These are phyloP conservation scores for Agapostemon virescens DNA, from an alignment of 2,888 invertebrate species.

Conservation along the genomic window DNA sequence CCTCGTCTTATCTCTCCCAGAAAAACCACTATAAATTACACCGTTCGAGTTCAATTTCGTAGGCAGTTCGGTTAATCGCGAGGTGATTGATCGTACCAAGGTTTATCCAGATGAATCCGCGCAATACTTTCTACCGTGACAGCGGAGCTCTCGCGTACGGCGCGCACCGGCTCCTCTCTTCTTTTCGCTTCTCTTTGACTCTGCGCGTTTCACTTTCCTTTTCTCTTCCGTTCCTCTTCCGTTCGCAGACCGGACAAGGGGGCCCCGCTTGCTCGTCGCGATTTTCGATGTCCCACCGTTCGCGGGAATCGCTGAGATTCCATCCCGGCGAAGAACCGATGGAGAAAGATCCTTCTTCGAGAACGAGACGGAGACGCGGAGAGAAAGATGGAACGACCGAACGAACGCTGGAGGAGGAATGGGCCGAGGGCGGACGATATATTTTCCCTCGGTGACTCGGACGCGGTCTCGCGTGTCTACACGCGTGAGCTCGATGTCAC, in stretches of 20 bases:
- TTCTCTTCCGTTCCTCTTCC: not conserved
- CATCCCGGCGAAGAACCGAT: conserved; percentile 30
- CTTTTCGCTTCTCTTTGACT: not conserved
- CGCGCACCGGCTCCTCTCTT: conserved; percentile 28
- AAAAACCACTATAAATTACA: conserved; percentile 61
- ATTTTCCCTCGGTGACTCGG: conserved; percentile 47
- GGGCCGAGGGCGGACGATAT: conserved; percentile 58
- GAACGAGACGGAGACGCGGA: not conserved
- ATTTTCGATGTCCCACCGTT: conserved; percentile 43
- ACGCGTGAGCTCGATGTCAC: conserved; percentile 70
- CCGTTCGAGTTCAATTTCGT: conserved; percentile 61
- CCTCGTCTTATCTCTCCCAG: conserved; percentile 51
- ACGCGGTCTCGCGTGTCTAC: conserved; percentile 71
- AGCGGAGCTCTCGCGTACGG: conserved; percentile 56
- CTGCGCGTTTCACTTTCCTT: not conserved
- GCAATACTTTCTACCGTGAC: conserved; percentile 63
- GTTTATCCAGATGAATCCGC: conserved; percentile 68
- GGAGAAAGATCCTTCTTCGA: not conserved
- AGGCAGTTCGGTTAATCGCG: conserved; percentile 63
- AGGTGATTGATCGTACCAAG: conserved; percentile 63
- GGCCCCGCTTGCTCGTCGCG: conserved; percentile 45
- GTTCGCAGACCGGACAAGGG: conserved; percentile 3
- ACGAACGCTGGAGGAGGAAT: conserved; percentile 23
- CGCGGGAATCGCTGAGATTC: conserved; percentile 60
- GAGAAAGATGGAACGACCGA: conserved; percentile 6